phyloP scores from a whole-genome alignment of 2,797 vertebrate species.

The Onychomys torridus region DNA sequence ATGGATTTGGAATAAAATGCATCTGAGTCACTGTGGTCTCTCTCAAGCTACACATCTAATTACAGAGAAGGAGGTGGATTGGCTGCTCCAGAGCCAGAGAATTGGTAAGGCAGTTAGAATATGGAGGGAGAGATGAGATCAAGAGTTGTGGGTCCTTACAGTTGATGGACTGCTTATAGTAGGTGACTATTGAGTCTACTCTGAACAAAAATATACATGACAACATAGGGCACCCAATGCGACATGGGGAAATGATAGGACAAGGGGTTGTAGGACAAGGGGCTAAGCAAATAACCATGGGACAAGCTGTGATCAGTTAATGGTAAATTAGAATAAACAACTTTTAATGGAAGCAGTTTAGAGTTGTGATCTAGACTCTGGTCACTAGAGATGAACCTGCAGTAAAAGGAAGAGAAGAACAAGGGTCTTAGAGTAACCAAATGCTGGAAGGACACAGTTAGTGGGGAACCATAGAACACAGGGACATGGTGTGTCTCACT shows the following conservation, averaged over 20 bases:
- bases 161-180: neutral
- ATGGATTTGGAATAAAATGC: neutral
- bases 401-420: neutral
- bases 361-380: neutral
- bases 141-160: neutral
- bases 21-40: neutral
- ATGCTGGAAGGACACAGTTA: neutral
- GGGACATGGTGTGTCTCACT: too few species aligned
- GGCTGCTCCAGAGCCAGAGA: neutral
- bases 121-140: neutral
- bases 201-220: neutral
- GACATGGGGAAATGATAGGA: neutral
- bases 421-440: neutral
- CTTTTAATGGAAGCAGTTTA: neutral
- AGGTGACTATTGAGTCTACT: neutral
- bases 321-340: neutral
- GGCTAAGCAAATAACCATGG: neutral
- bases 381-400: neutral
- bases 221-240: neutral
- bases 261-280: neutral
- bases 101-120: neutral
- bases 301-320: neutral
- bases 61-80: neutral
- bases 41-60: neutral
- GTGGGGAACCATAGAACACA: neutral